These are phyloP conservation scores for Hybognathus amarus DNA, from an alignment of 2,797 vertebrate species.

Conservation along the genomic window DNA sequence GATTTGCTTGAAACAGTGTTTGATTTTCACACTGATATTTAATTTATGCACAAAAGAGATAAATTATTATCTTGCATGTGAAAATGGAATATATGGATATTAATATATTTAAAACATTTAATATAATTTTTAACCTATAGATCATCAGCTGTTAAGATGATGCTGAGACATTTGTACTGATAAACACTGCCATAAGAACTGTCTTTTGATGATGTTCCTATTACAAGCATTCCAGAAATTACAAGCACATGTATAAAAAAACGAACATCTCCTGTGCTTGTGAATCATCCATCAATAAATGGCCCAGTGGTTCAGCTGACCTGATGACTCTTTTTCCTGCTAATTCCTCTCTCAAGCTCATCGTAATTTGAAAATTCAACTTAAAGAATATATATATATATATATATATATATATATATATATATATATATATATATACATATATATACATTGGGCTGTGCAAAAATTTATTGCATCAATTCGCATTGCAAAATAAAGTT, in stretches of 20 bases:
- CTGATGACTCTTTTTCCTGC: neutral
- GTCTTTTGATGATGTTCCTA: slow-evolving; percentile 61
- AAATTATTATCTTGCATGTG: slow-evolving; percentile 83
- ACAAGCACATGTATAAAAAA: slow-evolving; percentile 34
- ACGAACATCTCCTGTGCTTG: slow-evolving; percentile 45
- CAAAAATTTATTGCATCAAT: too few species aligned
- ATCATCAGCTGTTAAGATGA: slow-evolving; percentile 31
- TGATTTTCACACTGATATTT: slow-evolving; percentile 66
- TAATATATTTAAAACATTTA: slow-evolving; percentile 69
- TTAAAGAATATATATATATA: neutral
- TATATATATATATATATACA: too few species aligned
- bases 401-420: too few species aligned
- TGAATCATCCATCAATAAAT: slow-evolving; percentile 54
- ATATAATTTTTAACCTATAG: slow-evolving; percentile 74
- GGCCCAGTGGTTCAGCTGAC: slow-evolving; percentile 40
- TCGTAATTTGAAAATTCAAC: neutral
- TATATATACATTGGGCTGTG: too few species aligned
- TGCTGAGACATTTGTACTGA: slow-evolving; percentile 50
- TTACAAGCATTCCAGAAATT: slow-evolving; percentile 45
- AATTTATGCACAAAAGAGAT: slow-evolving; percentile 67
- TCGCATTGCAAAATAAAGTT: too few species aligned
- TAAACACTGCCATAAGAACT: slow-evolving; percentile 74
- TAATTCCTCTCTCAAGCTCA: neutral
- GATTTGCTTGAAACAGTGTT: slow-evolving; percentile 64
- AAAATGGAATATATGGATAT: slow-evolving; percentile 72